phyloP scores from a whole-genome alignment of 2,113 vertebrate species.

The Spheniscus mendiculus region DNA sequence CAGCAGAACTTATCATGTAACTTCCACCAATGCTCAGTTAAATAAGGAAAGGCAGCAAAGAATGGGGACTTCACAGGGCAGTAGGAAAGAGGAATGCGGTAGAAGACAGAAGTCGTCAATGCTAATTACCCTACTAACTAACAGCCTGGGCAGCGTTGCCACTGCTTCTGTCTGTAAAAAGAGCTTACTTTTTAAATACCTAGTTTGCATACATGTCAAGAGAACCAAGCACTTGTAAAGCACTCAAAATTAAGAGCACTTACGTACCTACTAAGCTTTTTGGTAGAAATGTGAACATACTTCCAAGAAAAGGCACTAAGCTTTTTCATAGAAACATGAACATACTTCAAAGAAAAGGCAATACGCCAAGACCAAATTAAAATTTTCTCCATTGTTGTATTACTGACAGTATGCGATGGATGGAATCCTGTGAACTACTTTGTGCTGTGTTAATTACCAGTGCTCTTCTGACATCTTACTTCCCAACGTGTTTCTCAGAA shows the following conservation, averaged over 20 bases:
- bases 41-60: not conserved
- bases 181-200: not conserved
- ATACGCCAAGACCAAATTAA: not conserved
- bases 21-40: not conserved
- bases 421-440: not conserved
- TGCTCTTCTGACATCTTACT: not conserved
- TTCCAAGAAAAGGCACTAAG: not conserved
- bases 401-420: not conserved
- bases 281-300: not conserved
- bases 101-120: not conserved
- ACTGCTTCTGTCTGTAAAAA: not conserved
- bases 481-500: not conserved
- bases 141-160: not conserved
- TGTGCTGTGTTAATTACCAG: not conserved
- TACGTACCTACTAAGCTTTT: not conserved
- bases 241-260: not conserved
- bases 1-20: accelerated
- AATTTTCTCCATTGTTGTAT: not conserved
- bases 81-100: not conserved
- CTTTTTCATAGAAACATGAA: not conserved
- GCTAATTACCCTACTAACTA: not conserved
- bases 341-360: not conserved
- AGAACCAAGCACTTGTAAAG: not conserved
- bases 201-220: not conserved
- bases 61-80: not conserved